These are phyloP conservation scores for Drosophila anceps DNA, from an alignment of 2,888 invertebrate species.

Conservation along the genomic window DNA sequence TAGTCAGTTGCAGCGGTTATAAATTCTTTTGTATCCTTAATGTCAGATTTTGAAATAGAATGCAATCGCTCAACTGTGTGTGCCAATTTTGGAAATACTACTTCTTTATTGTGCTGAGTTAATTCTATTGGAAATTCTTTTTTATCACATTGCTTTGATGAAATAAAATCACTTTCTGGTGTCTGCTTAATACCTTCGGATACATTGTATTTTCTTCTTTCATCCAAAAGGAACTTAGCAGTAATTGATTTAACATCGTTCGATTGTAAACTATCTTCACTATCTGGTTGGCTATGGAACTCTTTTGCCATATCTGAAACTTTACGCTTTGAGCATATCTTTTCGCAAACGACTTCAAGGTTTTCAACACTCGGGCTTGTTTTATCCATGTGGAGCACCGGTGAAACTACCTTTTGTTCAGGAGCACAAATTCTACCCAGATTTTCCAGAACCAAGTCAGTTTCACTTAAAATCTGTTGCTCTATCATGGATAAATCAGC, in stretches of 20 bases:
- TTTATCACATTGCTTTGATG: slow-evolving; percentile 61
- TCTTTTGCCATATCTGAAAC: slow-evolving; percentile 67
- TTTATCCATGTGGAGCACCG: slow-evolving; percentile 38
- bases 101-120: slow-evolving; percentile 21
- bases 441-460: slow-evolving; percentile 67
- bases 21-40: slow-evolving; percentile 58
- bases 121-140: slow-evolving; percentile 66
- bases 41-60: slow-evolving; percentile 54
- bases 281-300: slow-evolving; percentile 44
- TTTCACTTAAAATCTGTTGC: slow-evolving; percentile 72
- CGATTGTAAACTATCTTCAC: slow-evolving; percentile 6
- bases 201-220: slow-evolving; percentile 41
- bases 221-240: slow-evolving; percentile 57
- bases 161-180: slow-evolving; percentile 33
- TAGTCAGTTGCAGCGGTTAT: slow-evolving; percentile 43
- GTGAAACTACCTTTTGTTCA: slow-evolving; percentile 51
- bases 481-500: slow-evolving; percentile 66
- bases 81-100: slow-evolving; percentile 59
- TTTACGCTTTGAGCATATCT: slow-evolving; percentile 71
- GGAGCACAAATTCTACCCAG: slow-evolving; percentile 33
- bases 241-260: slow-evolving; percentile 52
- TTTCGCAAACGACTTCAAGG: slow-evolving; percentile 79
- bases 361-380: slow-evolving; percentile 42
- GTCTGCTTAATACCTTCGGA: slow-evolving; percentile 34
- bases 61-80: slow-evolving; percentile 54